Conservation (phyloP, 2,113 vertebrate genomes). For the Glaucomys volans region DNA sequence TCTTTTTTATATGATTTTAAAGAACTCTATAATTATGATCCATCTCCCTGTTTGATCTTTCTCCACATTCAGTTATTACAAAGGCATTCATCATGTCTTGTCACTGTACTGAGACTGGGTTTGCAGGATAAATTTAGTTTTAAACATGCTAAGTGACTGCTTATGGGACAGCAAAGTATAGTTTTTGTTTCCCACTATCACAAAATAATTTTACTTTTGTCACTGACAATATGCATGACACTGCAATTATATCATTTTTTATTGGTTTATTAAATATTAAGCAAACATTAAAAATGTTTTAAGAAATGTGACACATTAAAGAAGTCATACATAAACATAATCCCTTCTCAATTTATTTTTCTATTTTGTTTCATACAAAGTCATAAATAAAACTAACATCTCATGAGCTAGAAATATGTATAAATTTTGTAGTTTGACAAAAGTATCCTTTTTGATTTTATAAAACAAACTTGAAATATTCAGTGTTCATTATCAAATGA, state of each 20-base stretch:
- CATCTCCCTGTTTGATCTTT: conserved; percentile 13
- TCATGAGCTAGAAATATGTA: conserved; percentile 42
- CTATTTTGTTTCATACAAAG: conserved; percentile 54
- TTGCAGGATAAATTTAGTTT: conserved; percentile 43
- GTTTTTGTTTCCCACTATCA: neutral
- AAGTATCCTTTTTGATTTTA: conserved; percentile 7
- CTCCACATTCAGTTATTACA: neutral
- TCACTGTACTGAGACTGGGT: conserved; percentile 9
- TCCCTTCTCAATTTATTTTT: conserved; percentile 54
- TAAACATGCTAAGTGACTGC: neutral
- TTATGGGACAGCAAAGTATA: conserved; percentile 38
- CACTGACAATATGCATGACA: conserved; percentile 25
- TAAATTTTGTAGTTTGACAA: conserved; percentile 30
- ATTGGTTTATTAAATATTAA: conserved; percentile 65
- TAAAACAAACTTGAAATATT: neutral
- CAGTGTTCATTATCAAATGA: neutral
- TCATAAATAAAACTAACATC: conserved; percentile 60
- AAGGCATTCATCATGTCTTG: neutral
- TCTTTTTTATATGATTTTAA: conserved; percentile 12
- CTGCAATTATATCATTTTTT: conserved; percentile 6
- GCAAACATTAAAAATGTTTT: conserved; percentile 69
- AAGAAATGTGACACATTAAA: conserved; percentile 58
- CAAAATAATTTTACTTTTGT: conserved; percentile 67
- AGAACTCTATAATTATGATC: conserved; percentile 23
- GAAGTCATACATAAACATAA: conserved; percentile 56